Percentiles rank a stretch among this genome's conserved stretches.
Evolutionary conservation across 2,113 vertebrate genomes (phyloP).

Genomic region (Dipodomys ordii): DNA sequence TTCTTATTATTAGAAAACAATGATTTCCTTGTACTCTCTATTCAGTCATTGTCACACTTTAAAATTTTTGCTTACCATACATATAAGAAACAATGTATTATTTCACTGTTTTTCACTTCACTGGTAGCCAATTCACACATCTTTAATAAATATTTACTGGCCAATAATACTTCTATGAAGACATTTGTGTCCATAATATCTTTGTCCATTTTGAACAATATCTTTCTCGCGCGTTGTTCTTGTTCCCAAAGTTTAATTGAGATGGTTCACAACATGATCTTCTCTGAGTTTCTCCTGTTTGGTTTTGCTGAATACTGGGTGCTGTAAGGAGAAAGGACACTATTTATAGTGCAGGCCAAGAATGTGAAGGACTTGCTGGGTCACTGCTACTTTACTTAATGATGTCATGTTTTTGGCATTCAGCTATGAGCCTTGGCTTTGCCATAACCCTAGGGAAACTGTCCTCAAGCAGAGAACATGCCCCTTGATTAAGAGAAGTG

Average conservation of each 20-base stretch:
- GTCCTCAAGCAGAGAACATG: background rate
- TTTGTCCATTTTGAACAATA: background rate
- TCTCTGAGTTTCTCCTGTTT: background rate
- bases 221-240: too few relatives aligned
- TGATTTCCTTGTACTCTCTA: background rate
- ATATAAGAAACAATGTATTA: background rate
- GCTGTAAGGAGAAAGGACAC: background rate
- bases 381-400: background rate
- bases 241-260: background rate
- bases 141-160: background rate
- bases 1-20: background rate
- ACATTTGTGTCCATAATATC: background rate
- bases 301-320: background rate
- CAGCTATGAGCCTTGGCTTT: background rate
- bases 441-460: background rate
- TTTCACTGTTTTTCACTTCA: background rate
- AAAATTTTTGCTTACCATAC: background rate
- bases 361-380: background rate
- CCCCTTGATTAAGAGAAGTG: background rate
- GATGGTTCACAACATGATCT: too few relatives aligned
- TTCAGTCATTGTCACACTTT: background rate
- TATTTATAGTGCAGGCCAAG: background rate
- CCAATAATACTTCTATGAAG: background rate
- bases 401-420: background rate
- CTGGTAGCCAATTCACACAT: background rate